These are phyloP conservation scores for Seriola rivoliana DNA, from an alignment of 2,113 vertebrate genomes.

Conservation along the genomic window DNA sequence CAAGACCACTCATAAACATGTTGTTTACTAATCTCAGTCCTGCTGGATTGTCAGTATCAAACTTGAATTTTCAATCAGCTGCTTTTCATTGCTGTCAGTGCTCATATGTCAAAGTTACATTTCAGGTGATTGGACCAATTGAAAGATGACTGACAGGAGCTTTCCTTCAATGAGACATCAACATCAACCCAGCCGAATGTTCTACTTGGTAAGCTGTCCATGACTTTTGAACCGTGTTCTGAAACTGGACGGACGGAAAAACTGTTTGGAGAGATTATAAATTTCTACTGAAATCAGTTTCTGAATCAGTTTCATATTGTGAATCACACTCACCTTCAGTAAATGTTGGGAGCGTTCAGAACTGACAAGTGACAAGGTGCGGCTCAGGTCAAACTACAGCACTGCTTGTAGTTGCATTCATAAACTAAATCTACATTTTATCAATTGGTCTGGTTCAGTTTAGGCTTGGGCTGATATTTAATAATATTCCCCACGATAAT, in stretches of 20 bases:
- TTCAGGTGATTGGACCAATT: slow-evolving; percentile 1
- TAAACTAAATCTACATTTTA: too few species aligned
- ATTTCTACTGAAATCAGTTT: background rate
- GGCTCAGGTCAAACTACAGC: too few species aligned
- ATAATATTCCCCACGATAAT: too few species aligned
- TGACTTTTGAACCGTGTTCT: background rate
- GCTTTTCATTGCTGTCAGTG: background rate
- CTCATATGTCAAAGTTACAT: background rate
- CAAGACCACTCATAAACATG: background rate
- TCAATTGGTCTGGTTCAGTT: too few species aligned
- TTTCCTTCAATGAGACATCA: background rate
- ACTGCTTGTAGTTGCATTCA: too few species aligned
- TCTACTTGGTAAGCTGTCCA: background rate
- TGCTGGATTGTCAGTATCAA: too few species aligned
- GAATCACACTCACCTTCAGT: background rate
- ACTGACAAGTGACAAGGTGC: too few species aligned
- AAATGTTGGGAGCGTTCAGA: background rate
- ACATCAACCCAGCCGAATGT: background rate
- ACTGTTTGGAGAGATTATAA: background rate
- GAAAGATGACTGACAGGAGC: slow-evolving; percentile 24
- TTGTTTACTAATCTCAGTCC: too few species aligned
- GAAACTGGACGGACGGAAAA: background rate
- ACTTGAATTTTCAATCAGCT: too few species aligned
- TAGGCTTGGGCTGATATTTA: too few species aligned
- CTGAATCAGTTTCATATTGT: background rate